Evolutionary conservation across 53 echinoderm and acorn worm genomes (phyloP), one percentile per base, ranked within the genome.

Genomic region (Actinopyga echinites): DNA sequence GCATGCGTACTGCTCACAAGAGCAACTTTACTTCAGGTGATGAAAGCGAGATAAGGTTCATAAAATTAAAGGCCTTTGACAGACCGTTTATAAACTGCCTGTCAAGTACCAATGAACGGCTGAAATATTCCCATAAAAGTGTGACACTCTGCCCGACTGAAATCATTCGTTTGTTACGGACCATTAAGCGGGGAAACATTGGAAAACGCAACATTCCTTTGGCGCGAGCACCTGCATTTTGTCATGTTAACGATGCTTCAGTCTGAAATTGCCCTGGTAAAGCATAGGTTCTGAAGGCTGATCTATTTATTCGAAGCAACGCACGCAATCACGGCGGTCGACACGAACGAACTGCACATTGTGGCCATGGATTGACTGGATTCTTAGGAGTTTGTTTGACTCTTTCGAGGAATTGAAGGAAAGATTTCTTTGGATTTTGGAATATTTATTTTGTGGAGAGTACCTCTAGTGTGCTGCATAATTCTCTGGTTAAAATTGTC

Each of bases 1-100:
- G 71, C 71, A 71, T 40, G 71, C 71, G 71, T 36, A 7, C 30
- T 71, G n/a, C 8, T 71, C 15, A 71, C 8, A 71, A 43, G 24
- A 24, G 1, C 24, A 71, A 24, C n/a, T 71, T 40, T 9, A 20
- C 30, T 1, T 37, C 34, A 22, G 68, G 32, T 36, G 68, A 17
- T 33, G 22, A 34, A 30, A 38, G n/a, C 22, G 68, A 22, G 31
- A 30, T 17, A 44, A 25, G 42, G 71, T 23, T n/a, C 25, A 37
- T 42, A 66, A 30, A 32, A 21, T 66, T 32, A n/a, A 71, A 71
- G 71, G 34, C 19, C 44, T 71, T 17, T 40, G 19, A 24, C 40
- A 44, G n/a, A 71, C 40, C 71, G 44, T 71, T 71, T 71, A 71
- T 44, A 40, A 71, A 71, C 71, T 71, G 71, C 37, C 71, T 40